Conservation (phyloP, 2,797 vertebrate genomes). For the Percopsis omiscomaycus region DNA sequence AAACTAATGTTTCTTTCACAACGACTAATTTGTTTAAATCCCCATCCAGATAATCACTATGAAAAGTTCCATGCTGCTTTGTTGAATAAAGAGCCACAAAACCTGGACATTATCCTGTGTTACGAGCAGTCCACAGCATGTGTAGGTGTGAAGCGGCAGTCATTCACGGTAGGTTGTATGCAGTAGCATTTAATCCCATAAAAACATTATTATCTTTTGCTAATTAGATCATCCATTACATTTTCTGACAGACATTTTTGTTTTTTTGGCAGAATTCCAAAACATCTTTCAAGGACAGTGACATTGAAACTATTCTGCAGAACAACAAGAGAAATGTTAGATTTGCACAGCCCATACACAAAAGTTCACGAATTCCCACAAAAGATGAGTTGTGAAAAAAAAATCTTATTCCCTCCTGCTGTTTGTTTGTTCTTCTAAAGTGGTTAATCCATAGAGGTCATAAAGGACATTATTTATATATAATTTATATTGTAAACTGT, state of each 20-base stretch:
- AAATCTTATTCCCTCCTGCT: not conserved
- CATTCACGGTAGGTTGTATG: conserved; percentile 35
- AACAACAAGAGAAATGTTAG: conserved; percentile 59
- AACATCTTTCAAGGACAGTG: conserved; percentile 40
- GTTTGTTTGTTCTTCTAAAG: not conserved
- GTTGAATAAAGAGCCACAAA: conserved; percentile 41
- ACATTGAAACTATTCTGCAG: conserved; percentile 53
- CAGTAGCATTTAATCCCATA: not conserved
- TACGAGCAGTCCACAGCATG: conserved; percentile 66
- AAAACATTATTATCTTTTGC: not conserved
- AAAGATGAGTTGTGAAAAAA: conserved; percentile 61
- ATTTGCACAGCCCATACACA: conserved; percentile 40
- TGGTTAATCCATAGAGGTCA: no score
- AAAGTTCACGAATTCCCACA: conserved; percentile 15
- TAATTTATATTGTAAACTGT: not conserved
- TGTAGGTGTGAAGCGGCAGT: conserved; percentile 61
- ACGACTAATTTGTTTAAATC: conserved; percentile 3
- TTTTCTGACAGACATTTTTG: conserved; percentile 7
- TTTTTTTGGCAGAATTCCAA: conserved; percentile 47
- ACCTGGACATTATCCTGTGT: conserved; percentile 57
- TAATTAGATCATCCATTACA: not conserved
- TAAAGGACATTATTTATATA: not conserved
- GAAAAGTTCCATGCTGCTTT: conserved; percentile 50
- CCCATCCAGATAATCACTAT: conserved; percentile 50
- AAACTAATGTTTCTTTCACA: conserved; percentile 1